A percentile compares a stretch with the other conserved stretches of the same genome.
Evolutionary conservation across 2,888 invertebrate species (phyloP).

Genomic region (Cephus runcator): DNA sequence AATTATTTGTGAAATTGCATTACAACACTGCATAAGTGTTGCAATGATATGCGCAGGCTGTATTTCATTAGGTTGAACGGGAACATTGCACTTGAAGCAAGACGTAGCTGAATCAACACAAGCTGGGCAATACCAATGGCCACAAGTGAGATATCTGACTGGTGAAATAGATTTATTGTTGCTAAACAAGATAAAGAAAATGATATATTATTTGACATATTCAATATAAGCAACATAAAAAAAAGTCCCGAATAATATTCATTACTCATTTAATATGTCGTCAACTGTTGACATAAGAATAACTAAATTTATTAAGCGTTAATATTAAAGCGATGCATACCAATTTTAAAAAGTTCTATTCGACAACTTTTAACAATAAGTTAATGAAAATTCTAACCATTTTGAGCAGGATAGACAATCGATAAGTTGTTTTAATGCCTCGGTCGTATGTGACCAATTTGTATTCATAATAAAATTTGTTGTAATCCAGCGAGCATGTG

Average conservation of each 20-base stretch:
- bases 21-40: conserved; percentile 36
- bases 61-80: conserved; percentile 38
- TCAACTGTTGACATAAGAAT: neutral
- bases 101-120: conserved; percentile 28
- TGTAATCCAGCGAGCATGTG: neutral
- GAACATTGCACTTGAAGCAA: conserved; percentile 38
- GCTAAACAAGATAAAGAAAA: conserved; percentile 15
- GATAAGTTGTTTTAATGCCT: conserved; percentile 35
- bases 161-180: conserved; percentile 28
- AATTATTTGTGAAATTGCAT: conserved; percentile 33
- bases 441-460: conserved; percentile 34
- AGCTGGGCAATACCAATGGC: conserved; percentile 44
- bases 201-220: neutral
- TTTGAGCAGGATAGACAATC: conserved; percentile 34
- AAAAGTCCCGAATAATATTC: neutral
- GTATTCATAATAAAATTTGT: conserved; percentile 27
- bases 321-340: neutral
- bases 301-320: neutral
- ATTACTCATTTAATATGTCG: neutral
- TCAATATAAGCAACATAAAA: neutral
- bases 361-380: neutral
- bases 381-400: conserved; percentile 36
- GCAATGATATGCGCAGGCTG: conserved; percentile 31
- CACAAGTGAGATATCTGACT: conserved; percentile 37
- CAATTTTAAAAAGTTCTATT: neutral